phyloP scores from a whole-genome alignment of 2,888 invertebrate species.

The Miltochrista miniata region DNA sequence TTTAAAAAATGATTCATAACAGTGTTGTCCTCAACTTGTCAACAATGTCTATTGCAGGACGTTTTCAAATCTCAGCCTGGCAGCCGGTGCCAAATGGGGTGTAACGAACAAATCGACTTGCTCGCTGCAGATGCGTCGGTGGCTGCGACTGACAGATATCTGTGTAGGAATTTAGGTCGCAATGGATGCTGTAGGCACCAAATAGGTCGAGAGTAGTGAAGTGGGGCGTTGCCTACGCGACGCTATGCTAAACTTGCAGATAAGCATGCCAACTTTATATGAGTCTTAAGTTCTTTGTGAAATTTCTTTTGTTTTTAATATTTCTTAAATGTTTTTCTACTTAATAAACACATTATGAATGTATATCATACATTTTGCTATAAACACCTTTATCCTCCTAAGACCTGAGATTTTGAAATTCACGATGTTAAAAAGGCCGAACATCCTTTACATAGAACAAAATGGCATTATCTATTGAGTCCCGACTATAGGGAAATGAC shows the following conservation, averaged over 20 bases:
- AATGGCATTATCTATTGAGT: no score
- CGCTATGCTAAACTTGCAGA: slow-evolving; percentile 31
- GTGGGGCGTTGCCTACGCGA: slow-evolving; percentile 32
- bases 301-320: no score
- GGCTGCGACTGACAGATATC: slow-evolving; percentile 53
- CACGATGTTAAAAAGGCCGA: no score
- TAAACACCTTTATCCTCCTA: no score
- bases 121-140: slow-evolving; percentile 48
- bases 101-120: slow-evolving; percentile 52
- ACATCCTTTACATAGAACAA: no score
- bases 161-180: slow-evolving; percentile 54
- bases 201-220: slow-evolving; percentile 44
- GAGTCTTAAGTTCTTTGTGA: slow-evolving; percentile 4
- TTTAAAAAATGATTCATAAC: no score
- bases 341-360: no score
- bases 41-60: slow-evolving; percentile 17
- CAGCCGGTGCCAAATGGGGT: slow-evolving; percentile 46
- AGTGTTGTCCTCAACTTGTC: slow-evolving; percentile 1
- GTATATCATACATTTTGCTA: no score
- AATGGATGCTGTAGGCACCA: slow-evolving; percentile 47
- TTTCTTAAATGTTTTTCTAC: no score
- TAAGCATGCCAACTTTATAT: slow-evolving; percentile 34
- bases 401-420: no score
- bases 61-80: slow-evolving; percentile 22
- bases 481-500: no score